Conservation (phyloP, 2,888 invertebrate species). For the Eurytoma adleriae region DNA sequence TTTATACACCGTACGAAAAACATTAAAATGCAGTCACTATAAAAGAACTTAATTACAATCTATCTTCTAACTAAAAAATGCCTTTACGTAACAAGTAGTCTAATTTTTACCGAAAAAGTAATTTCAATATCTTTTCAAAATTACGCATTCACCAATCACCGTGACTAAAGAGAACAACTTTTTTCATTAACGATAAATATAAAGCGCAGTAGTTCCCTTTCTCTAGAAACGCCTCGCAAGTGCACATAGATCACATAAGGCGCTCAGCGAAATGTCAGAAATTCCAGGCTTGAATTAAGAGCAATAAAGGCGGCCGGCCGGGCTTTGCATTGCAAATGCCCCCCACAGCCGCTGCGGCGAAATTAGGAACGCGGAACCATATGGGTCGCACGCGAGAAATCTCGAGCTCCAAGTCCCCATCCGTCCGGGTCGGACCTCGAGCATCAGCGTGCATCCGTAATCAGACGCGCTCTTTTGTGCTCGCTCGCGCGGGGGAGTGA, state of each 20-base stretch:
- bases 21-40: no score
- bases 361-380: constrained; percentile 43
- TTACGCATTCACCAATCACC: no score
- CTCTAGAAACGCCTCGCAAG: no score
- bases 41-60: no score
- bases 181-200: no score
- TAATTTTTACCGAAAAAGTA: background rate
- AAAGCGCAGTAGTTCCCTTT: no score
- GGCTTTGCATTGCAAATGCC: constrained; percentile 50
- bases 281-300: constrained; percentile 54
- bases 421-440: constrained; percentile 2
- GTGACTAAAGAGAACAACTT: no score
- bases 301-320: constrained; percentile 44
- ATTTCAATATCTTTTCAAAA: background rate
- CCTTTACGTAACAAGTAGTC: no score
- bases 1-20: no score
- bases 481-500: background rate
- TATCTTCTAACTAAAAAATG: no score
- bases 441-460: constrained; percentile 15
- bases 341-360: background rate
- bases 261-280: constrained; percentile 1
- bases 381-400: constrained; percentile 1
- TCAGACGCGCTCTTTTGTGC: constrained; percentile 8
- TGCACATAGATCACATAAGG: background rate
- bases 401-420: background rate